Conservation (phyloP, 2,888 invertebrate species). For the Drosophila kambysellisi region DNA sequence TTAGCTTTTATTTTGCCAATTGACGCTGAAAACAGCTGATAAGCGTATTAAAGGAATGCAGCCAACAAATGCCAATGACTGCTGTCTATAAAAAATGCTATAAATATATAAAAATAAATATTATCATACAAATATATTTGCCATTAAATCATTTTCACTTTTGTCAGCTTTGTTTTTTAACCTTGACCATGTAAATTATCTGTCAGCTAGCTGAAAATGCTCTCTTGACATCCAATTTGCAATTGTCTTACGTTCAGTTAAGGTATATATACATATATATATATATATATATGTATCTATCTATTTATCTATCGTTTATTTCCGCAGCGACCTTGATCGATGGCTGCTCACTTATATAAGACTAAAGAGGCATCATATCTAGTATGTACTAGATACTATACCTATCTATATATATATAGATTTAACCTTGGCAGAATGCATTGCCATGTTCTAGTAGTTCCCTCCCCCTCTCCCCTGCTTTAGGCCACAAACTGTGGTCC, state of each 20-base stretch:
- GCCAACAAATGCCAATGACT: conserved; percentile 57
- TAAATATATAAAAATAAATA: conserved; percentile 2
- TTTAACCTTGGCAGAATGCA: conserved; percentile 29
- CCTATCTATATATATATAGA: conserved; percentile 2
- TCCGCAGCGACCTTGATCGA: conserved; percentile 63
- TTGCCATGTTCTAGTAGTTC: conserved; percentile 14
- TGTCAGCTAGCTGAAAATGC: conserved; percentile 13
- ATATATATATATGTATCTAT: conserved; percentile 13
- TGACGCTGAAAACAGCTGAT: conserved; percentile 47
- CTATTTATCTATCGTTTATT: conserved; percentile 45
- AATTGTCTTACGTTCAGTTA: conserved; percentile 21
- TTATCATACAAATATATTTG: conserved; percentile 7
- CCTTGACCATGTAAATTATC: conserved; percentile 49
- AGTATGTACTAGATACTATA: conserved; percentile 2
- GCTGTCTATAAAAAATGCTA: conserved; percentile 12
- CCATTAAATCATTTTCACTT: conserved; percentile 57
- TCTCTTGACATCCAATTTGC: conserved; percentile 9
- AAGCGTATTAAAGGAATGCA: conserved; percentile 26
- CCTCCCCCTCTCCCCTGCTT: background rate
- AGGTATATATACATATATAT: conserved; percentile 12
- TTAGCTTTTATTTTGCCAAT: conserved; percentile 49
- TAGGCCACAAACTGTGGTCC: conserved; percentile 31
- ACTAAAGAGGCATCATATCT: conserved; percentile 19
- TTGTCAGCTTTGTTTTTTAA: conserved; percentile 35
- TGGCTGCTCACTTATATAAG: conserved; percentile 56